Evolutionary conservation across 1,140 invertebrate species (phyloP).

Genomic region (Drosophila littoralis): DNA sequence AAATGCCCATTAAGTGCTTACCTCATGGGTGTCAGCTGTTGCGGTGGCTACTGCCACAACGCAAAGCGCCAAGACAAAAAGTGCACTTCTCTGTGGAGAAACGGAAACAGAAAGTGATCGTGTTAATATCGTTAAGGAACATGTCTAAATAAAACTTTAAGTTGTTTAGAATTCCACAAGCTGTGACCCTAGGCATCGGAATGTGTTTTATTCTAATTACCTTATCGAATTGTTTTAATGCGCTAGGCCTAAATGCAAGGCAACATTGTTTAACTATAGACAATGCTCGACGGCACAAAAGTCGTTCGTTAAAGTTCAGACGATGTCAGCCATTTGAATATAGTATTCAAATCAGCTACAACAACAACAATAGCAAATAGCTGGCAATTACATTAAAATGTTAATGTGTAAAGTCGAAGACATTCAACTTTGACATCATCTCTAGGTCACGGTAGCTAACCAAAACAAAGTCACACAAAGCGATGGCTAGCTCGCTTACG

Average conservation of each 20-base stretch:
- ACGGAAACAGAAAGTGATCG: constrained; percentile 11
- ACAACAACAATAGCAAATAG: constrained; percentile 5
- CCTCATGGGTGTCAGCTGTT: constrained; percentile 71
- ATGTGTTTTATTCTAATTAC: constrained; percentile 45
- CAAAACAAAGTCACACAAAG: constrained; percentile 7
- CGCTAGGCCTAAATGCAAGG: constrained; percentile 56
- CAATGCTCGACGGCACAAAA: constrained; percentile 38
- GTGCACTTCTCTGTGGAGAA: constrained; percentile 77
- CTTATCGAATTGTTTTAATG: constrained; percentile 71
- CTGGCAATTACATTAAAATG: constrained; percentile 61
- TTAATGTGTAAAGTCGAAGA: constrained; percentile 55
- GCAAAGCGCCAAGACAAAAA: constrained; percentile 80
- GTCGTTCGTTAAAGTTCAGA: constrained; percentile 66
- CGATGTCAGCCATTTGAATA: constrained; percentile 45
- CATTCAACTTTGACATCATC: constrained; percentile 80
- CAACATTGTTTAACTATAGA: constrained; percentile 12
- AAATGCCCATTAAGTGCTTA: constrained; percentile 42
- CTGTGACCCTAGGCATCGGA: constrained; percentile 34
- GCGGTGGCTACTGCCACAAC: constrained; percentile 73
- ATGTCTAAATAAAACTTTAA: background rate
- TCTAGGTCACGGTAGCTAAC: constrained; percentile 65
- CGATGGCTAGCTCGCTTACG: background rate
- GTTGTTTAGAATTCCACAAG: constrained; percentile 33
- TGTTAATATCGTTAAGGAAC: constrained; percentile 9
- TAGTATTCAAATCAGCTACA: constrained; percentile 37